Base-by-base conservation (phyloP, 2,888 invertebrate species). In the Hypomecis atomaria region DNA sequence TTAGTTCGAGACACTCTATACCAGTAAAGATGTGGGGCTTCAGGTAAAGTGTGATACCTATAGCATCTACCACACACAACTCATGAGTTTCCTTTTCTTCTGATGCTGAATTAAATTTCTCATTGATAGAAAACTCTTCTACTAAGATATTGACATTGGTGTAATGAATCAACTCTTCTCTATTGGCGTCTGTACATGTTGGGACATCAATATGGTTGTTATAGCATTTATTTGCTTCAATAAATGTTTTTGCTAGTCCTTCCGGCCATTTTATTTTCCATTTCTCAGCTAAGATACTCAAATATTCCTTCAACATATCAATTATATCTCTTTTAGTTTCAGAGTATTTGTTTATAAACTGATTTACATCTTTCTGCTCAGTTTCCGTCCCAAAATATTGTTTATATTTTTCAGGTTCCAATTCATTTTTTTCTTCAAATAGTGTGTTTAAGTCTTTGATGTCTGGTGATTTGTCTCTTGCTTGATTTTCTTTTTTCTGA, bases 221-320 rank as follows among this genome's bases (percentile, higher is more conserved):
- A 65, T 93, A 94, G 69, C 92, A 94, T 71, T 92, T 87, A 74
- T 95, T 96, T 6, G 94, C 92, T 80, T 94, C 90, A 65, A 95
- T 84, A 83, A 94, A 96, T 50, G 94, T 77, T 10, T 92, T 86
- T 0, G 92, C 77, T 38, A 96, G 86, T 50, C 92, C 93, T 64
- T 92, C 85, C 0, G 96, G 95, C 96, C 96, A 96, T 67, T 93
- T 93, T 7, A 90, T 77, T 72, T 90, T 90, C 95, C 96, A 96
- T 73, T 95, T 94, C 6, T 85, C 86, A 7, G 94, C 89, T 57
- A 96, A 82, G 71, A 93, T 88, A 73, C 87, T 86, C 0, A 95
- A 90, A 78, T 93, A 95, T 58, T 94, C 94, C 67, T 94, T 94
- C 7, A 96, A 83, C 71, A 95, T 91, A 55, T 94, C 93, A 71